A percentile compares a stretch with the other conserved stretches of the same genome.
Conservation (phyloP, 2,888 invertebrate species). For the Anorthoa munda region DNA sequence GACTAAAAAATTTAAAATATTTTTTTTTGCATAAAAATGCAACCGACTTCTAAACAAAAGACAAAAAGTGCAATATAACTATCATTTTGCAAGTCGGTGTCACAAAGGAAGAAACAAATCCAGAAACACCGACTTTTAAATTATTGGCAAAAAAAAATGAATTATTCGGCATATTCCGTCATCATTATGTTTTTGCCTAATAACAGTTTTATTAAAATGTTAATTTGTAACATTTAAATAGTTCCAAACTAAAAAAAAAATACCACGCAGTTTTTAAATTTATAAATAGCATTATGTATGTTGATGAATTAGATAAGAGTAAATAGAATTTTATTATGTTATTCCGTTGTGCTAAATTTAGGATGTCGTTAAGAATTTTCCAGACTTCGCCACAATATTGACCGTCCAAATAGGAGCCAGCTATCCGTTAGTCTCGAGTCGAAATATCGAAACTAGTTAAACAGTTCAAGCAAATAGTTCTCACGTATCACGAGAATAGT, state of each 20-base stretch:
- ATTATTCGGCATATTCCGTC: neutral
- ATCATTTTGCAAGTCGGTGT: too few relatives aligned
- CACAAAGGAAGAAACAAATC: too few relatives aligned
- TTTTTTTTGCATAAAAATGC: too few relatives aligned
- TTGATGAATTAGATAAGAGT: slow-evolving; percentile 7
- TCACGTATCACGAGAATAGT: slow-evolving; percentile 36
- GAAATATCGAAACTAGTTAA: slow-evolving; percentile 27
- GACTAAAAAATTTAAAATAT: too few relatives aligned
- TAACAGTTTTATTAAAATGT: neutral
- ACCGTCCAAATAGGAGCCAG: neutral
- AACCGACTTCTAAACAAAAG: too few relatives aligned
- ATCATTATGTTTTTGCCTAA: neutral
- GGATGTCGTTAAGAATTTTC: slow-evolving; percentile 25
- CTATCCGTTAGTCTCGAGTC: slow-evolving; percentile 1
- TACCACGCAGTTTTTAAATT: slow-evolving; percentile 13
- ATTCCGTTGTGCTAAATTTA: slow-evolving; percentile 1
- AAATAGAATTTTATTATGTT: slow-evolving; percentile 1
- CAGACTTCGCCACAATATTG: slow-evolving; percentile 30
- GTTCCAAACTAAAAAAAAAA: neutral
- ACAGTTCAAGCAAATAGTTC: slow-evolving; percentile 51
- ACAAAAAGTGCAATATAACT: too few relatives aligned
- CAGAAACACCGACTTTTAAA: too few relatives aligned
- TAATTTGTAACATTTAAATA: neutral
- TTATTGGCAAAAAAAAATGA: too few relatives aligned
- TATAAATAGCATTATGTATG: neutral